A percentile compares a stretch with the other conserved stretches of the same genome.
Conservation (phyloP, 2,113 vertebrate species). For the Seriola quinqueradiata region DNA sequence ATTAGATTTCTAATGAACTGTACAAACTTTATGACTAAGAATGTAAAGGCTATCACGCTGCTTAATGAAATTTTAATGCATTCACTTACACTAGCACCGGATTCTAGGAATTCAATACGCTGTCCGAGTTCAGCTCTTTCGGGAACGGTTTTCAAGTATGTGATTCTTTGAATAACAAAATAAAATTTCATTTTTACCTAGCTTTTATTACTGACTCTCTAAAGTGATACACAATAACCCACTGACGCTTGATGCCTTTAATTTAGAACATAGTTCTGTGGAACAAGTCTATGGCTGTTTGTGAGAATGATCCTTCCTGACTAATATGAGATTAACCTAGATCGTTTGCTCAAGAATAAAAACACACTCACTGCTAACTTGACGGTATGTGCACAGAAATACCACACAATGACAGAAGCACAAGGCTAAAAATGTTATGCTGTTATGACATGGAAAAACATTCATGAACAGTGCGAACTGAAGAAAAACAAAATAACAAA, state of each 20-base stretch:
- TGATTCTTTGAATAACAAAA: neutral
- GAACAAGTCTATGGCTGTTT: slow-evolving; percentile 76
- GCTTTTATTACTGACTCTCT: slow-evolving; percentile 21
- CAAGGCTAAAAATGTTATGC: neutral
- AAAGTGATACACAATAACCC: slow-evolving; percentile 30
- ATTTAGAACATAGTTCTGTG: slow-evolving; percentile 66
- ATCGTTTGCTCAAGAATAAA: slow-evolving; percentile 74
- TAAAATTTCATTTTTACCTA: neutral
- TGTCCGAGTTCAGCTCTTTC: neutral
- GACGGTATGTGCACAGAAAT: slow-evolving; percentile 52
- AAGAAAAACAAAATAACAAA: neutral
- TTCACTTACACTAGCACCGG: neutral
- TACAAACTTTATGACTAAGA: slow-evolving; percentile 21
- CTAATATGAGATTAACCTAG: slow-evolving; percentile 85
- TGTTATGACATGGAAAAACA: no score
- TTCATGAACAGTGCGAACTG: no score
- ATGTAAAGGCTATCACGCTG: slow-evolving; percentile 7
- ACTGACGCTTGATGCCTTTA: slow-evolving; percentile 38
- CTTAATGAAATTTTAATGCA: slow-evolving; percentile 14
- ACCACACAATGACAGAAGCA: slow-evolving; percentile 18
- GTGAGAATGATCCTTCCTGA: slow-evolving; percentile 78
- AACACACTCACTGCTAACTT: slow-evolving; percentile 54
- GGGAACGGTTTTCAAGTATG: neutral
- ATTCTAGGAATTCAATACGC: slow-evolving; percentile 4
- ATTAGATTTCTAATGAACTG: slow-evolving; percentile 25